These are phyloP conservation scores for Araneus ventricosus DNA, from an alignment of 1,140 invertebrate species.

Conservation along the genomic window DNA sequence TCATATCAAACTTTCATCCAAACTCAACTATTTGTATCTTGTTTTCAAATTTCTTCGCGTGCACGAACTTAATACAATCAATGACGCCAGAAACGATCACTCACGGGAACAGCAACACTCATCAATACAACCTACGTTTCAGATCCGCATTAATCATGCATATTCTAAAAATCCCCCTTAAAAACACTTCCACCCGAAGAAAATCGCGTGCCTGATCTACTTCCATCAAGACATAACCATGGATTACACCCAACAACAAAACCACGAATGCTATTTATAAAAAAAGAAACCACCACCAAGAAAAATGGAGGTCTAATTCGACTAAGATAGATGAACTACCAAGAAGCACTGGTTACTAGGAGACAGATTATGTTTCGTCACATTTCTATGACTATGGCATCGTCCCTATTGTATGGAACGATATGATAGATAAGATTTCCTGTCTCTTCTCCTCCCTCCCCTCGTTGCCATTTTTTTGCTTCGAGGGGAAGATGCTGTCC, in stretches of 20 bases:
- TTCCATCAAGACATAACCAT: conserved; percentile 3
- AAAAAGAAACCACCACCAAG: background rate
- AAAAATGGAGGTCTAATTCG: conserved; percentile 17
- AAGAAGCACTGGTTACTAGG: background rate
- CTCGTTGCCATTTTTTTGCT: background rate
- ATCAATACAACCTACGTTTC: background rate
- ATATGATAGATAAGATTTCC: conserved; percentile 48
- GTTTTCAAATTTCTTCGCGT: background rate
- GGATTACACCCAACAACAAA: background rate
- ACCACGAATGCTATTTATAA: background rate
- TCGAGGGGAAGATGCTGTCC: background rate
- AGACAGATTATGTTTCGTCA: conserved; percentile 48
- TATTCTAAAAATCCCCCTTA: background rate
- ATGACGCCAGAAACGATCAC: background rate
- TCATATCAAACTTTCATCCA: no score
- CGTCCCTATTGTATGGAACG: background rate
- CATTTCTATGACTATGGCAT: conserved; percentile 10
- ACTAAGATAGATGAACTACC: conserved; percentile 20
- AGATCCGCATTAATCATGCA: background rate
- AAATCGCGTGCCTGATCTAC: background rate
- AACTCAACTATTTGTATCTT: background rate
- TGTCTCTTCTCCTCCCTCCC: background rate
- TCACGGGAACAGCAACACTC: background rate
- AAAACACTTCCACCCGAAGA: background rate
- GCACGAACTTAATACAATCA: background rate